Percentiles rank a stretch among this genome's conserved stretches.
phyloP scores from a whole-genome alignment of 1,140 invertebrate species.

The Diuraphis noxia region DNA sequence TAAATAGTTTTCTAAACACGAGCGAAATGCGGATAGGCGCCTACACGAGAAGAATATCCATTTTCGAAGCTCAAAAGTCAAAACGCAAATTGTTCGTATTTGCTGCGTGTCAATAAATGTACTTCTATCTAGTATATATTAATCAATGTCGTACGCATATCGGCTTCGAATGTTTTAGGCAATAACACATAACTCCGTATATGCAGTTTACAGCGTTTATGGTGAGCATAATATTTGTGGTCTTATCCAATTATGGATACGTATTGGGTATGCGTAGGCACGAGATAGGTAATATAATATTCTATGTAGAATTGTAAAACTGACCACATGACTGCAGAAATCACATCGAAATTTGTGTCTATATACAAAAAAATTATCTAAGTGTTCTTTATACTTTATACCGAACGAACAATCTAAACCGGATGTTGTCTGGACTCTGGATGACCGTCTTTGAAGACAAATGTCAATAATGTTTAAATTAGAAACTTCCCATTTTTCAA shows the following conservation, averaged over 20 bases:
- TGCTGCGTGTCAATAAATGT: background rate
- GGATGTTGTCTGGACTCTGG: too few species aligned
- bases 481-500: background rate
- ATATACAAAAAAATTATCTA: background rate
- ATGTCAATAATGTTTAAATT: background rate
- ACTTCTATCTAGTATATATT: background rate
- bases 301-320: too few species aligned
- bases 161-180: background rate
- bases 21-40: background rate
- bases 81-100: background rate
- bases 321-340: background rate
- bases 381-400: background rate
- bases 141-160: background rate
- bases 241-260: background rate
- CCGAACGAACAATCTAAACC: background rate
- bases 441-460: background rate
- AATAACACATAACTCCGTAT: background rate
- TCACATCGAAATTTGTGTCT: background rate
- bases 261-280: background rate
- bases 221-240: background rate
- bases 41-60: background rate
- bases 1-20: background rate
- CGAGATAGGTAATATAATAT: background rate
- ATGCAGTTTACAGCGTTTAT: background rate
- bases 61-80: background rate